Base-by-base conservation (phyloP, 1,140 invertebrate species). In the Thalassaphorura encarpata region DNA sequence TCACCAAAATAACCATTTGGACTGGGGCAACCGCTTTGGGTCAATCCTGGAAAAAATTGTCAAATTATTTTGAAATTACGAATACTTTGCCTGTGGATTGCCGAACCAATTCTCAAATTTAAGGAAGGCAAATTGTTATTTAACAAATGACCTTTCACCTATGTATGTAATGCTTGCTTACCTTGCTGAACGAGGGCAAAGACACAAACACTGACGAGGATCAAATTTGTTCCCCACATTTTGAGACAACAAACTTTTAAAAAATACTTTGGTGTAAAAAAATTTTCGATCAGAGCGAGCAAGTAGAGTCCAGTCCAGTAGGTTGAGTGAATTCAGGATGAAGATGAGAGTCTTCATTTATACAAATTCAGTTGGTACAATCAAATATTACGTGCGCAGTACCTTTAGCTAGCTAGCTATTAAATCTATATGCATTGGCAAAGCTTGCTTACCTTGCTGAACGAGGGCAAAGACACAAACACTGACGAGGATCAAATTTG, bases 1-100 rank as follows among this genome's bases (percentile, higher is more conserved):
- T 84, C 76, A 0, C 84, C 72, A 63, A 79, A 85, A 29, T 82
- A 76, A 48, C 83, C 84, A 57, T 85, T 84, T 50, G 74, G 77
- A 57, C 81, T 78, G 11, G 77, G 78, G 63, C 85, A 87, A 33
- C n/a, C n/a, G n/a, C 60, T 56, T 51, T 46, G 36, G n/a, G 8
- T n/a, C 0, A 18, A n/a, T 3, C 40, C 48, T 57, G 29, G 36
- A n/a, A n/a, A n/a, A n/a, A n/a, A n/a, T n/a, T n/a, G 6, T 43
- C n/a, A 50, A 36, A 50, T 18, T 26, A 33, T 16, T n/a, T 50
- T 26, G 6, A 18, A 6, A n/a, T 11, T 36, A 8, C 33, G 33
- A 36, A 36, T 36, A 11, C 33, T 11, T 36, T 36, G 33, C 33
- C 8, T 36, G n/a, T 11, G 33, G 8, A 36, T 11, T n/a, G n/a